Percentiles rank a stretch among this genome's conserved stretches.
These are phyloP conservation scores for Lacanobia wlatinum DNA, from an alignment of 2,888 invertebrate species.

Conservation along the genomic window DNA sequence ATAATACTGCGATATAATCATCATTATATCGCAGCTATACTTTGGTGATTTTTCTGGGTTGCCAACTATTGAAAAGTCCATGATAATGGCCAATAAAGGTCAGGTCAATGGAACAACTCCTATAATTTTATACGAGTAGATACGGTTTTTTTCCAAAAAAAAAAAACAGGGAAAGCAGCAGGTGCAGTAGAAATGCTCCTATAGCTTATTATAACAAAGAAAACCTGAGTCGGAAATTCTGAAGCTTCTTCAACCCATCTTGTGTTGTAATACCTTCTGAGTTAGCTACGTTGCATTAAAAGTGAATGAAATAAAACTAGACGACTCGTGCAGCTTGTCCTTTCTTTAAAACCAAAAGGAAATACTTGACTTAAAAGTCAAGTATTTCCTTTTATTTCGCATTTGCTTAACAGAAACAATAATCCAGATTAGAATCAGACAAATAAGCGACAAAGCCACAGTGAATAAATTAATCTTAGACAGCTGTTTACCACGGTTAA, in stretches of 20 bases:
- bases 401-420: constrained; percentile 20
- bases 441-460: constrained; percentile 4
- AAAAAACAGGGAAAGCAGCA: no score
- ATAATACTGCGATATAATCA: no score
- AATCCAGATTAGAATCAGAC: constrained; percentile 8
- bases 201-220: not conserved
- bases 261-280: no score
- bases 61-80: not conserved
- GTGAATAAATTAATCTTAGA: constrained; percentile 30
- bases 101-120: not conserved
- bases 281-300: no score
- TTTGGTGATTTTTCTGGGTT: not conserved
- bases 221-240: not conserved
- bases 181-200: no score
- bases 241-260: no score
- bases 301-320: not conserved
- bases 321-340: not conserved
- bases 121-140: no score
- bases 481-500: constrained; percentile 12
- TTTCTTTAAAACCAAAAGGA: not conserved
- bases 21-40: not conserved
- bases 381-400: no score
- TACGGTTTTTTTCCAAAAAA: no score
- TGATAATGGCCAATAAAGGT: not conserved
- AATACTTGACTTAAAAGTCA: constrained; percentile 10